Evolutionary conservation across 2,113 vertebrate species (phyloP), one percentile per base, ranked within the genome.

Genomic region (Triplophysa dalaica): DNA sequence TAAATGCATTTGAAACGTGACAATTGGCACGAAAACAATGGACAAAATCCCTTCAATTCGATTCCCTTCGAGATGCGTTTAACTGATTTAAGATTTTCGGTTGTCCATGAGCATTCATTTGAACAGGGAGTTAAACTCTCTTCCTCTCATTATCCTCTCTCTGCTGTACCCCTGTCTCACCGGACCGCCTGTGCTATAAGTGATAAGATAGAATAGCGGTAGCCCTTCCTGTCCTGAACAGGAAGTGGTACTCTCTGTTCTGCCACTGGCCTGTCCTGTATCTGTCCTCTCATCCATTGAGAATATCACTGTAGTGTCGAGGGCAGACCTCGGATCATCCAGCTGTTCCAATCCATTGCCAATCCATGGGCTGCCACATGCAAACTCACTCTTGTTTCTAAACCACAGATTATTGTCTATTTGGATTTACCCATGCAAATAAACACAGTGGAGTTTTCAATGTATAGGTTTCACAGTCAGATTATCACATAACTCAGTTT

Each of bases 161-260:
- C 79, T 70, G 76, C 63, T 56, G 45, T 68, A 21, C 13, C 48
- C 38, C 22, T 43, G 61, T 87, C 86, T 78, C 82, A 75, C 78
- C 12, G 45, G 22, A 70, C 80, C 19, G 89, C 81, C 87, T 91
- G 88, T 90, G 90, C 87, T 75, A 69, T 82, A 84, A 87, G 85
- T 70, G 91, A 92, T 92, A 93, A 92, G 87, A 83, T 83, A 83
- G 87, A 88, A 85, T 85, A 73, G 88, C 86, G 70, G 90, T 91
- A 90, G 90, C 87, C 85, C 88, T 91, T 92, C 91, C 91, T 90
- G 66, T 88, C 3, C 67, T 88, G 88, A 33, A 85, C 89, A 91
- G 92, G 91, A 92, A 91, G 87, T 84, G 85, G 84, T 74, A 54
- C 80, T 83, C 77, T 70, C 82, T 70, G 81, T 79, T 76, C 68